Conservation (phyloP, 2,888 invertebrate genomes). For the Nowickia ferox region DNA sequence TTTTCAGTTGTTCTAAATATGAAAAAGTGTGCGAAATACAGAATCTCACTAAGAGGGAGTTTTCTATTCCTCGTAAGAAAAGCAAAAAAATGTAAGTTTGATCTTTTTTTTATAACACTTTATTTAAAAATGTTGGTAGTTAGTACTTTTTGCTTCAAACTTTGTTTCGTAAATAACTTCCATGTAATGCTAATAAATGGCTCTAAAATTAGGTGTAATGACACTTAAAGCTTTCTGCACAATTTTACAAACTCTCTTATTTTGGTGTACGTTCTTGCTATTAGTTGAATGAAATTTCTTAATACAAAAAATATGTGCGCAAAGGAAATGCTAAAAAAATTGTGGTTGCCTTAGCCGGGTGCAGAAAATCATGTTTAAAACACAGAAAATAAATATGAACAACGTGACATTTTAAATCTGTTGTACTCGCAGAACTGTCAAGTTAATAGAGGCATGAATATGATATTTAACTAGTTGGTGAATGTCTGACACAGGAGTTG, state of each 20-base stretch:
- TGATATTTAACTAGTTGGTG: not conserved
- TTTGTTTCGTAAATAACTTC: not conserved
- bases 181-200: constrained; percentile 58
- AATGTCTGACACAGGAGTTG: constrained; percentile 7
- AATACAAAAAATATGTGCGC: not conserved
- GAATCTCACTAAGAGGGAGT: not conserved
- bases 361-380: constrained; percentile 2
- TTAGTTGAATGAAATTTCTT: not conserved
- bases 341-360: not conserved
- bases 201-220: constrained; percentile 50
- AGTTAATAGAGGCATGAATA: constrained; percentile 17
- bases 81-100: not conserved
- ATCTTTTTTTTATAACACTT: not conserved
- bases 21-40: not conserved
- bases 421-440: constrained; percentile 29
- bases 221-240: constrained; percentile 38
- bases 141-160: not conserved
- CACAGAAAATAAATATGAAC: constrained; percentile 10
- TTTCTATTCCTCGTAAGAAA: not conserved
- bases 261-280: not conserved
- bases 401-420: constrained; percentile 56
- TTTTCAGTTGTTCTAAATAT: not conserved
- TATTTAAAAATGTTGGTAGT: not conserved
- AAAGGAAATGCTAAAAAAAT: constrained; percentile 7
- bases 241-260: not conserved